These are phyloP conservation scores for Betta splendens DNA, from an alignment of 2,797 vertebrate genomes.

Conservation along the genomic window DNA sequence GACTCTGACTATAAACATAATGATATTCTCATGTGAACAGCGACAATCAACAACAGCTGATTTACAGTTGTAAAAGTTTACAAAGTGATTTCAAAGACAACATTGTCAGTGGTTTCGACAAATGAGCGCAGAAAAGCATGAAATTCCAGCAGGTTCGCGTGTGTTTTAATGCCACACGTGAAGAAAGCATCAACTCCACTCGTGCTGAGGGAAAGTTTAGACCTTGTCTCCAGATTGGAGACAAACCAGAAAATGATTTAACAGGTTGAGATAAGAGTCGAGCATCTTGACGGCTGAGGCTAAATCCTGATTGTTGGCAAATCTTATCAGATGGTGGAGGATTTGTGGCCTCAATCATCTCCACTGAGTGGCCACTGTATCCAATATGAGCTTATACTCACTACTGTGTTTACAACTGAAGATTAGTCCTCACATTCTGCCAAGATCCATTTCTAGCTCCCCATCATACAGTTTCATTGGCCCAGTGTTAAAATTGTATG, in stretches of 20 bases:
- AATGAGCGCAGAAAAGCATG: too few species aligned
- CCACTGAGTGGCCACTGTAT: conserved; percentile 4
- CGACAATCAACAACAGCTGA: too few species aligned
- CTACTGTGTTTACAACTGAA: conserved; percentile 23
- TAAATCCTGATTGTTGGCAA: conserved; percentile 19
- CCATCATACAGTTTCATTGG: neutral
- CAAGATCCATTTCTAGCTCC: too few species aligned
- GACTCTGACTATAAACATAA: too few species aligned
- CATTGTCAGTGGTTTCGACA: too few species aligned
- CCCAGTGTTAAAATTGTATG: neutral
- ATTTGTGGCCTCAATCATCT: conserved; percentile 26
- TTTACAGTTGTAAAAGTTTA: too few species aligned
- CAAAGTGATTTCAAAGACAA: too few species aligned
- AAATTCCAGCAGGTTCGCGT: too few species aligned
- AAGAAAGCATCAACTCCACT: too few species aligned
- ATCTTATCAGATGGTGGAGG: conserved; percentile 16
- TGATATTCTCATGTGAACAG: too few species aligned
- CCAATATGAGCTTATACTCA: conserved; percentile 30
- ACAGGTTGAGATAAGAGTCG: conserved; percentile 10
- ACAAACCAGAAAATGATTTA: neutral
- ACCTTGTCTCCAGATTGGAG: neutral
- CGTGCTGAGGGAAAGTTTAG: neutral
- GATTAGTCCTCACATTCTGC: conserved; percentile 1
- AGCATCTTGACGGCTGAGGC: conserved; percentile 11
- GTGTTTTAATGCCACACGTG: too few species aligned